Base-by-base conservation (phyloP, 2,113 vertebrate species). In the Phodopus roborovskii region DNA sequence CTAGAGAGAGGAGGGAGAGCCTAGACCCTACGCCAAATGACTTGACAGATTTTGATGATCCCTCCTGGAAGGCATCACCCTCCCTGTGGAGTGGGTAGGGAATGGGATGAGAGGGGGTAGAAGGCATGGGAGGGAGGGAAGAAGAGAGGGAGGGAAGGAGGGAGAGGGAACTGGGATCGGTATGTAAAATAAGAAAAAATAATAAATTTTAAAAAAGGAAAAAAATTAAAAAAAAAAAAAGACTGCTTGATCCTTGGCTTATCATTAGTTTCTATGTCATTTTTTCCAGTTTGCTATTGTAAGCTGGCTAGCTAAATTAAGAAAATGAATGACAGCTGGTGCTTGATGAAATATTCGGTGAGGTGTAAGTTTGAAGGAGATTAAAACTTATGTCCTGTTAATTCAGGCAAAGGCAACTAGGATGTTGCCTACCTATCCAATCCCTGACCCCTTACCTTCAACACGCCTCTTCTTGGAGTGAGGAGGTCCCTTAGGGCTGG, bases 391-490 rank as follows among this genome's bases (percentile, higher is more conserved):
- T 53, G 45, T 16, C 26, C 79, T 73, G 6, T 50, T 92, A 68
- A 68, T 10, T 64, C 30, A 64, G 26, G 83, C 64, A 82, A n/a
- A 45, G 42, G 83, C 26, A 13, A 42, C 70, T 45, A 64, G 28
- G 45, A 45, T 30, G 5, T 64, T 3, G 58, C 0, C 39, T 17
- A 36, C 24, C 33, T 17, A 36, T 19, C 26, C 20, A 10, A 48
- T 1, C 42, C 36, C 53, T 17, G 22, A 58, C 15, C 19, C 73
- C 73, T 85, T 97, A 98, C 97, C 96, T 53, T 98, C 96, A 56
- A 92, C 0, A 5, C 93, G 97, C 45, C 95, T 96, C 87, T 83
- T 98, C 97, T 98, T 98, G 56, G 84, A 88, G 19, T 20, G 39
- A 7, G 96, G 85, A 10, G 81, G 88, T 26, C 74, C 75, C 83